Base-by-base conservation (phyloP, 2,888 invertebrate genomes). In the Hanleya hanleyi region DNA sequence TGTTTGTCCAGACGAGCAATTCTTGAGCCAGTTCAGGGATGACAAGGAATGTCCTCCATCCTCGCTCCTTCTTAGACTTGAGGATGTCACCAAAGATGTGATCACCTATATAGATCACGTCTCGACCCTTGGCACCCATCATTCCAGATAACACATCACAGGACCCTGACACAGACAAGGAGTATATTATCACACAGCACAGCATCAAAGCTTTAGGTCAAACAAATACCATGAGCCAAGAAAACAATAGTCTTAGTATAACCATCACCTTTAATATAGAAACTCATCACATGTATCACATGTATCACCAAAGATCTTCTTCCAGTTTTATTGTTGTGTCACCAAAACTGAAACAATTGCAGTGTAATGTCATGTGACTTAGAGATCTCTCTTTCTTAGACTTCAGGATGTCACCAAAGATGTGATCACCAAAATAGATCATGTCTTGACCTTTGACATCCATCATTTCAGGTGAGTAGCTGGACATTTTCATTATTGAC, bases 41-140 rank as follows among this genome's bases (percentile, higher is more conserved):
- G 83, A 99, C 96, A 51, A 99, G 93, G 92, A 99, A 99, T n/a
- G 99, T 99, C 83, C 98, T 93, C 99, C 99, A 99, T 0, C 99
- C 99, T 38, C 97, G 93, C 79, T 97, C 96, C 91, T 99, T 99
- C 92, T 99, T 99, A 49, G 98, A 98, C 90, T 98, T 98, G 77
- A 99, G 93, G 84, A 99, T 99, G 90, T 99, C 99, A 62, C 99
- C 98, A 91, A 98, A 99, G 86, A 99, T 99, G 91, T 99, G 99
- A 92, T 99, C 99, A 41, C 99, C 99, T 74, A 99, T 94, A 91
- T 99, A 99, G 22, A 99, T 92, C 0, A 99, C 98, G 90, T 99
- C 99, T 90, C 98, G 98, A 77, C 99, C 99, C 91, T 97, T 97
- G 50, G 98, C 97, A 70, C 97, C 95, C 84, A 99, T 96, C 86